Evolutionary conservation across 2,113 vertebrate genomes (phyloP).

Genomic region (Anseranas semipalmata): DNA sequence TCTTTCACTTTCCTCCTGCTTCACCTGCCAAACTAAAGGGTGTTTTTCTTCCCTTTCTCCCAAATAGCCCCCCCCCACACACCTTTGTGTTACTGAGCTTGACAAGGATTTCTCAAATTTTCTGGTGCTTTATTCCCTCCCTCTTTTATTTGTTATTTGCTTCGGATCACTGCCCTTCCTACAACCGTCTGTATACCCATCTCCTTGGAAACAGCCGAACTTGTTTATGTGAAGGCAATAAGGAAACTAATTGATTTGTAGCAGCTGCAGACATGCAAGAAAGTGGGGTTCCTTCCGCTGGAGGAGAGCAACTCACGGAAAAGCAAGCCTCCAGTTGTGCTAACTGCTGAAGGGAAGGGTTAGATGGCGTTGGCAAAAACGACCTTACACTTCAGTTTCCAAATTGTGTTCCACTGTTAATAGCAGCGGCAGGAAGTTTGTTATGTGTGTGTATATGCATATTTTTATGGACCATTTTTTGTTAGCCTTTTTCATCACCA

Average conservation of each 20-base stretch:
- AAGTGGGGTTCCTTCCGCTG: neutral
- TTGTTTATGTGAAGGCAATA: slow-evolving; percentile 30
- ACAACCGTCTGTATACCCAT: neutral
- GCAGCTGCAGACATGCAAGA: neutral
- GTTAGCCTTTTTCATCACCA: neutral
- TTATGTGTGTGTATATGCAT: rapidly evolving
- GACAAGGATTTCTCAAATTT: neutral
- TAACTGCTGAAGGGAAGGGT: neutral
- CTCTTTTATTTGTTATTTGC: neutral
- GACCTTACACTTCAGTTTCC: neutral
- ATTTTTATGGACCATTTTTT: neutral
- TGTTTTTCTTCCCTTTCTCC: neutral
- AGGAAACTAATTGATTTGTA: neutral
- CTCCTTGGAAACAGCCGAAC: slow-evolving; percentile 39
- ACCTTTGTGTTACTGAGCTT: neutral
- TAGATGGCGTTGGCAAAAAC: neutral
- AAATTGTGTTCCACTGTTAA: neutral
- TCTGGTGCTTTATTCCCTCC: slow-evolving; percentile 12
- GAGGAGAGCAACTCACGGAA: neutral
- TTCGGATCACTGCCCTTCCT: neutral
- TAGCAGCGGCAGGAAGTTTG: neutral
- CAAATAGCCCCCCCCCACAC: neutral
- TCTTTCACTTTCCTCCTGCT: neutral
- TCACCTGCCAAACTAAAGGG: neutral
- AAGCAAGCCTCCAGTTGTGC: rapidly evolving